phyloP scores from a whole-genome alignment of 2,797 vertebrate species.

The Gambusia yucatana region DNA sequence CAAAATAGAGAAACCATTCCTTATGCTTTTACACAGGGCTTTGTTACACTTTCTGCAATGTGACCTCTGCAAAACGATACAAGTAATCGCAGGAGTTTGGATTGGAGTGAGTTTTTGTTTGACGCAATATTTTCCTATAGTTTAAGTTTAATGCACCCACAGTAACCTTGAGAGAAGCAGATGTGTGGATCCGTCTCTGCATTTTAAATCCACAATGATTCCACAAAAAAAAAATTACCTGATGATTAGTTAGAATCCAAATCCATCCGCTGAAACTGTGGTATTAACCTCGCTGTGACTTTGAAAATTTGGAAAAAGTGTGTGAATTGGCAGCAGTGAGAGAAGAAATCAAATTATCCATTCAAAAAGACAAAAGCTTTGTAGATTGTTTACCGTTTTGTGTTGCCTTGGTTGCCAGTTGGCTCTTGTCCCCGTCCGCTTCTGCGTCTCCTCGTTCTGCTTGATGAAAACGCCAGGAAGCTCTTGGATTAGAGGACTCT shows the following conservation, averaged over 20 bases:
- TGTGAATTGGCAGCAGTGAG: conserved; percentile 15
- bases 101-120: conserved; percentile 20
- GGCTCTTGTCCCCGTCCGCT: conserved; percentile 5
- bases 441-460: conserved; percentile 27
- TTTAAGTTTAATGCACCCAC: conserved; percentile 14
- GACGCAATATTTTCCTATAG: background rate
- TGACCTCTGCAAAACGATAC: conserved; percentile 49
- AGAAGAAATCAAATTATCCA: conserved; percentile 28
- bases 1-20: conserved; percentile 52
- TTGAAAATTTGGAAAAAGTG: conserved; percentile 23
- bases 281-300: conserved; percentile 14
- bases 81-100: conserved; percentile 16
- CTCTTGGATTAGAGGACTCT: conserved; percentile 45
- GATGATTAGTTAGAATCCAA: background rate
- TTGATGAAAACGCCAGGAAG: conserved; percentile 43
- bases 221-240: background rate
- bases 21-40: conserved; percentile 45
- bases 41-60: conserved; percentile 28
- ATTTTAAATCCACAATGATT: conserved; percentile 10
- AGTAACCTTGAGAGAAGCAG: conserved; percentile 10
- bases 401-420: conserved; percentile 17
- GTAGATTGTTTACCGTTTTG: background rate
- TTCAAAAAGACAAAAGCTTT: conserved; percentile 11
- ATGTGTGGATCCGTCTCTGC: background rate
- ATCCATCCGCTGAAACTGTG: conserved; percentile 8